Conservation (phyloP, 2,888 invertebrate species). For the Ormyrus labotus region DNA sequence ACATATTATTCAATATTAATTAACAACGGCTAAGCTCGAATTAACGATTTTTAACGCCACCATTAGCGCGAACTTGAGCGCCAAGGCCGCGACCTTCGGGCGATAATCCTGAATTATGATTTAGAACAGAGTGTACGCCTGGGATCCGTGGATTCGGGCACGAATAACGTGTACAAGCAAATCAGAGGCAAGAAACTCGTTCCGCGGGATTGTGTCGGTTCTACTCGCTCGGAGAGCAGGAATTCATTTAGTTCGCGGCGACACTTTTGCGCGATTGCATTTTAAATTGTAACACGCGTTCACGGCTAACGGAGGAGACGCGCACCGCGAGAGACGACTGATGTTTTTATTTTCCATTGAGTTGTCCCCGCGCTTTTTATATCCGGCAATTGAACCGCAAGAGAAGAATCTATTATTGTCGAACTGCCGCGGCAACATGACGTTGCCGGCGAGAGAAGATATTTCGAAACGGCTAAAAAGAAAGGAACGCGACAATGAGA, state of each 20-base stretch:
- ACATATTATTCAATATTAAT: background rate
- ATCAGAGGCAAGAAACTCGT: conserved; percentile 43
- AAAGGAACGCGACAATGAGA: conserved; percentile 30
- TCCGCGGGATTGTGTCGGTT: conserved; percentile 26
- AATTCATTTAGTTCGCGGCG: conserved; percentile 20
- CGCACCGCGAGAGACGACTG: background rate
- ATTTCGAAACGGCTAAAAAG: background rate
- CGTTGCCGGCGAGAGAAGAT: background rate
- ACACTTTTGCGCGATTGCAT: conserved; percentile 29
- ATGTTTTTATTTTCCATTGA: background rate
- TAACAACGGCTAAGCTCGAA: no score
- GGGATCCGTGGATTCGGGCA: background rate
- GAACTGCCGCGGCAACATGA: background rate
- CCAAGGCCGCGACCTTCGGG: conserved; percentile 8
- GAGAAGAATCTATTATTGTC: background rate
- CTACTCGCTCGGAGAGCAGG: background rate
- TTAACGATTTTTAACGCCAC: background rate
- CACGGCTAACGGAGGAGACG: no score
- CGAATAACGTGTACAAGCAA: conserved; percentile 44
- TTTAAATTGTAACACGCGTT: conserved; percentile 27
- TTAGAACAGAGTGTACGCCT: background rate
- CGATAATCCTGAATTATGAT: conserved; percentile 31
- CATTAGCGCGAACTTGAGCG: background rate
- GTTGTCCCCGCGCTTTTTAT: background rate
- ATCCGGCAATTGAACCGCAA: background rate